Evolutionary conservation across 2,113 vertebrate genomes (phyloP), one percentile per base, ranked within the genome.

Genomic region (Nesoenas mayeri): DNA sequence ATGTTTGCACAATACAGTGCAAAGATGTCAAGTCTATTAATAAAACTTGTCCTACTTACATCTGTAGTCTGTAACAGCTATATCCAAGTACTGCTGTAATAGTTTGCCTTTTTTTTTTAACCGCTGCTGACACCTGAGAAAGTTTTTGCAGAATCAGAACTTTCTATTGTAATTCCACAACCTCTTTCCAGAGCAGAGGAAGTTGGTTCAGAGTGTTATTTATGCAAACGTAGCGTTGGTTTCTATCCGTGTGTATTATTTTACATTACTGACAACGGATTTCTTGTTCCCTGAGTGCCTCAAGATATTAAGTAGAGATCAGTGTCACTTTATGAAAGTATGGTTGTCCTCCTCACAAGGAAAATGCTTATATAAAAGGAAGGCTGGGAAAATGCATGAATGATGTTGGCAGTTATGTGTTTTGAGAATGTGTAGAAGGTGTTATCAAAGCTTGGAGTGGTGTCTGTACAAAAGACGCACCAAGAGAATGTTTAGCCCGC

Each of bases 361-460:
- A 73, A 77, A 73, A 73, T 70, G 16, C 47, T 89, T 64, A 3
- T 51, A 38, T 44, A 40, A 82, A 67, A 50, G 28, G 28, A 82
- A 40, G 31, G 8, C 36, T 82, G 57, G 66, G 54, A 54, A 75
- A 82, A 69, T 60, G n/a, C 26, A 22, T 53, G 40, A 47, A 84
- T 65, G 29, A 40, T 54, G 12, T 54, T 88, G 44, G 6, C 15
- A 91, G 88, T 79, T 60, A 79, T 85, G 88, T 86, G 58, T 89
- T 78, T 80, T 85, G 85, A 85, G 79, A 86, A 67, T 48, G 51
- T 67, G 38, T 80, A 62, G 84, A 96, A 79, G 82, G 90, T 78
- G 60, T 83, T 90, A 62, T 1, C 51, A 83, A n/a, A 93, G 79
- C 87, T 74, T 79, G 57, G 80, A 91, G 79, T 56, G 16, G 32